A percentile compares a stretch with the other conserved stretches of the same genome.
Evolutionary conservation across 1,140 invertebrate genomes (phyloP).

Genomic region (Protaetia brevitarsis): DNA sequence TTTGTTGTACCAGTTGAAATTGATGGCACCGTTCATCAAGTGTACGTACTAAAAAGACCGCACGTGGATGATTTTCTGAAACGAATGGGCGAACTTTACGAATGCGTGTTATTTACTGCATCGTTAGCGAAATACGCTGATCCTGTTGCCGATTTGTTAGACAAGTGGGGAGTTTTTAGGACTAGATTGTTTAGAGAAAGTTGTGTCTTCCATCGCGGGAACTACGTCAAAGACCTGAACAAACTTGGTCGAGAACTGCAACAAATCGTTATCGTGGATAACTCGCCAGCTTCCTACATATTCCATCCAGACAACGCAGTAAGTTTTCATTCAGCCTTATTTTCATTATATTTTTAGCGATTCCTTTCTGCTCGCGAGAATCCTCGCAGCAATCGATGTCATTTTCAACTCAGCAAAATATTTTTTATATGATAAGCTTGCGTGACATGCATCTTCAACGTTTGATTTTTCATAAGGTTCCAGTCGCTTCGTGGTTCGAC

Average conservation of each 20-base stretch:
- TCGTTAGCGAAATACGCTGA: constrained; percentile 99
- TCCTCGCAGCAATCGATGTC: too few relatives aligned
- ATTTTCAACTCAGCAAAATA: too few relatives aligned
- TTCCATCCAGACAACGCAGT: constrained; percentile 99
- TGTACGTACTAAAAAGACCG: constrained; percentile 98
- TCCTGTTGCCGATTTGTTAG: constrained; percentile 96
- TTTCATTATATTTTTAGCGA: background rate
- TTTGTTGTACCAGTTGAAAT: constrained; percentile 99
- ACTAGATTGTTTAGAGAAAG: constrained; percentile 97
- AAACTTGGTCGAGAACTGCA: constrained; percentile 93
- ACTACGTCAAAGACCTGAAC: constrained; percentile 99
- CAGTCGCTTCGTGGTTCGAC: constrained; percentile 96
- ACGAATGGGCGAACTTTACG: constrained; percentile 96
- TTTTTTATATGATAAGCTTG: too few relatives aligned
- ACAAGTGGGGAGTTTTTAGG: constrained; percentile 96
- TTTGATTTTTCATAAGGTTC: constrained; percentile 68
- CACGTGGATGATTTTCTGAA: constrained; percentile 99
- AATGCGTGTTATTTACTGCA: constrained; percentile 99
- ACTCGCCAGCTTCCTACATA: constrained; percentile 99
- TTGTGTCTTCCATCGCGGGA: constrained; percentile 98
- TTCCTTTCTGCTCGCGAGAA: too few relatives aligned
- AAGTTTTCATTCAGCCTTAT: constrained; percentile 53
- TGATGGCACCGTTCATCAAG: constrained; percentile 97
- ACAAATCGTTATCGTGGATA: constrained; percentile 98
- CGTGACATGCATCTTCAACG: too few relatives aligned